Evolutionary conservation across 1,140 invertebrate genomes (phyloP).

Genomic region (Ectropis grisescens): DNA sequence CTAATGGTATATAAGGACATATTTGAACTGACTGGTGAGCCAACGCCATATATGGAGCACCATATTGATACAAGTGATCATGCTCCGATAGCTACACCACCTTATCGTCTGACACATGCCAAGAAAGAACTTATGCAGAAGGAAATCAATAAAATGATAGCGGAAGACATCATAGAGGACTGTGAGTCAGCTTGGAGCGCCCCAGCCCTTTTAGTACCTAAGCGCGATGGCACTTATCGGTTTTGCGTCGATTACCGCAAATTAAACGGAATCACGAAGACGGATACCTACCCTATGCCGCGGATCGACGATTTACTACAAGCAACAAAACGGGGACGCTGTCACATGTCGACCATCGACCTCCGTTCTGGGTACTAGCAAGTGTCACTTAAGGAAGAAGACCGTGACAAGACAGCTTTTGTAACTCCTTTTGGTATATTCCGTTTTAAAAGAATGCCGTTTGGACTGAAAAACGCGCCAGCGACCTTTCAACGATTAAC

Average conservation of each 20-base stretch:
- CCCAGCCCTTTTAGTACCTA: slow-evolving; percentile 60
- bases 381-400: no score
- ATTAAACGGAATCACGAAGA: slow-evolving; percentile 32
- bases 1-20: neutral
- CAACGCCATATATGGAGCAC: slow-evolving; percentile 15
- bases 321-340: no score
- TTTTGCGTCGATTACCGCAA: no score
- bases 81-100: slow-evolving; percentile 23
- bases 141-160: no score
- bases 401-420: no score
- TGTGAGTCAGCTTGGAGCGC: slow-evolving; percentile 49
- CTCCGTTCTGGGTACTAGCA: slow-evolving; percentile 55
- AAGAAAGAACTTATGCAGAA: slow-evolving; percentile 15
- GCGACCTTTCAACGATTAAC: no score
- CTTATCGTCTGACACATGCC: slow-evolving; percentile 23
- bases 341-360: slow-evolving; percentile 61
- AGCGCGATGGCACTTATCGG: no score
- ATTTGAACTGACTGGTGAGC: neutral
- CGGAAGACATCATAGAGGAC: slow-evolving; percentile 42
- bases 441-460: slow-evolving; percentile 42
- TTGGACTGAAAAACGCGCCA: no score
- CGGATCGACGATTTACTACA: no score
- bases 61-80: slow-evolving; percentile 24
- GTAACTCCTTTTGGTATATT: slow-evolving; percentile 35
- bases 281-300: slow-evolving; percentile 62